phyloP scores from a whole-genome alignment of 2,797 vertebrate species.

The Lerista edwardsae region DNA sequence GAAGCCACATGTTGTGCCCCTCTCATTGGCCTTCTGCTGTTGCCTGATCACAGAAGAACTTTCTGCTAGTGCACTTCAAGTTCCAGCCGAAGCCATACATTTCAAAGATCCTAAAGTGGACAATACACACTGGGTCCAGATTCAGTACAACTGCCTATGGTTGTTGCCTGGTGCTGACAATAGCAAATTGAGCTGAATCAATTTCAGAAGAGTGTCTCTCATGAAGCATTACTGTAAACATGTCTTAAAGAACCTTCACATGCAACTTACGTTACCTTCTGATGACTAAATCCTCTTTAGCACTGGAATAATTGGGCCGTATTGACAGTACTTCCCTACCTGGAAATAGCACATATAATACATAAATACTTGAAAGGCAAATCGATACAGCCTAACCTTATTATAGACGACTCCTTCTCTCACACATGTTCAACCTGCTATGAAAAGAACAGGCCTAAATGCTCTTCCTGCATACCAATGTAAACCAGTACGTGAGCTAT shows the following conservation, averaged over 20 bases:
- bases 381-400: slow-evolving; percentile 65
- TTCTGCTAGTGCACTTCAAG: background rate
- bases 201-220: background rate
- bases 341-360: slow-evolving; percentile 47
- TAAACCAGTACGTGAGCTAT: background rate
- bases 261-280: slow-evolving; percentile 39
- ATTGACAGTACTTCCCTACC: slow-evolving; percentile 3
- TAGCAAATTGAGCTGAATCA: background rate
- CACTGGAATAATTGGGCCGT: slow-evolving; percentile 18
- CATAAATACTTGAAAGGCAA: slow-evolving; percentile 60
- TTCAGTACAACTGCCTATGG: too few relatives aligned
- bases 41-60: background rate
- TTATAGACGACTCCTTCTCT: slow-evolving; percentile 56
- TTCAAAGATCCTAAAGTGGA: background rate
- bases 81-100: background rate
- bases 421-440: slow-evolving; percentile 61
- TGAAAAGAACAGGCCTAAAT: slow-evolving; percentile 49
- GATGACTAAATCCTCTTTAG: slow-evolving; percentile 29
- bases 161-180: background rate
- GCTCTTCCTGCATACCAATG: slow-evolving; percentile 48
- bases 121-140: background rate
- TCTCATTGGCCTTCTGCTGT: background rate
- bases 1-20: too few relatives aligned
- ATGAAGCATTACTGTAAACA: background rate
- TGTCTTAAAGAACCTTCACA: slow-evolving; percentile 1